These are phyloP conservation scores for Proisotoma minuta DNA, from an alignment of 2,888 invertebrate genomes.

Conservation along the genomic window DNA sequence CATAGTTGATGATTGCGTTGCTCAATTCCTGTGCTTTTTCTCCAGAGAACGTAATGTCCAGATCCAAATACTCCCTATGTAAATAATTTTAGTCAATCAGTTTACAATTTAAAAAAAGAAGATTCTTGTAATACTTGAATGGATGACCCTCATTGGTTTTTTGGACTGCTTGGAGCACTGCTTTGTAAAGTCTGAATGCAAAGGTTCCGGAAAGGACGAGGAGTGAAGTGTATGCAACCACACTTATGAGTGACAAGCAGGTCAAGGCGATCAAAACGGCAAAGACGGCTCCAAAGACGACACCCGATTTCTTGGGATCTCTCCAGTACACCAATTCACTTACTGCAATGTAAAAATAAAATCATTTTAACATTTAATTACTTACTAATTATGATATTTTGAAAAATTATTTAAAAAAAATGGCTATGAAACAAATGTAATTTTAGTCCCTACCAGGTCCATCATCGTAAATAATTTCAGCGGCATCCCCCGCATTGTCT, in stretches of 20 bases:
- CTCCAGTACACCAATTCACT: conserved; percentile 97
- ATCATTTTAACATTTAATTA: neutral
- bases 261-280: conserved; percentile 87
- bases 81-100: neutral
- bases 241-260: conserved; percentile 84
- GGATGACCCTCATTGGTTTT: conserved; percentile 93
- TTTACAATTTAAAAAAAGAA: neutral
- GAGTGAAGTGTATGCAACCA: conserved; percentile 86
- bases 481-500: conserved; percentile 37
- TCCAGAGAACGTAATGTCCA: conserved; percentile 79
- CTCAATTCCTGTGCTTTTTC: conserved; percentile 87
- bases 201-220: conserved; percentile 79
- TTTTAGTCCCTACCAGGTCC: conserved; percentile 40
- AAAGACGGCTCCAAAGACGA: conserved; percentile 85
- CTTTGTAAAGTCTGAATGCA: conserved; percentile 93
- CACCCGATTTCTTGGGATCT: conserved; percentile 87
- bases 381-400: neutral
- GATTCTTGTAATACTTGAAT: conserved; percentile 74
- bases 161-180: conserved; percentile 89
- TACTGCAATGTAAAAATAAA: conserved; percentile 62
- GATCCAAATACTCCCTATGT: conserved; percentile 72
- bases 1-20: conserved; percentile 78
- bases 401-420: neutral
- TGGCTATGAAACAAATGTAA: neutral
- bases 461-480: conserved; percentile 44